Percentiles rank a stretch among this genome's conserved stretches.
These are phyloP conservation scores for Siniperca chuatsi DNA, from an alignment of 2,113 vertebrate species.

Conservation along the genomic window DNA sequence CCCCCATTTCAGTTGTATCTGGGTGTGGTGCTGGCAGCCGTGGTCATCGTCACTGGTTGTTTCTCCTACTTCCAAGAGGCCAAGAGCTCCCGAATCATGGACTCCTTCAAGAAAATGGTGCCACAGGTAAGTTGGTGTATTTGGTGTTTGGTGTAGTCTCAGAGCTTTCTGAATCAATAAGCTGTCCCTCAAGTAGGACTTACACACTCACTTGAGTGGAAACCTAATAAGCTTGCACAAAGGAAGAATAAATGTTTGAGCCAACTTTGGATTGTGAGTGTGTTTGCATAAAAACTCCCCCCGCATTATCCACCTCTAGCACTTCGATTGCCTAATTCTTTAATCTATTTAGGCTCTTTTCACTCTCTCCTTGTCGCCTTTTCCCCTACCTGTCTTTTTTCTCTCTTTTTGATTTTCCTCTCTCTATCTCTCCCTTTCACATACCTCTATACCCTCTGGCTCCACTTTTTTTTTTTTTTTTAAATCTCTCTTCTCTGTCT, in stretches of 20 bases:
- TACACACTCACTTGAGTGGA: conserved; percentile 66
- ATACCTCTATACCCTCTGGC: conserved; percentile 50
- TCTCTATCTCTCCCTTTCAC: conserved; percentile 60
- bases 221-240: conserved; percentile 73
- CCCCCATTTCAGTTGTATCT: conserved; percentile 85
- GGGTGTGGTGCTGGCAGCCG: conserved; percentile 89
- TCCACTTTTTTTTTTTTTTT: conserved; percentile 29
- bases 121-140: conserved; percentile 86
- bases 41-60: conserved; percentile 91
- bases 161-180: conserved; percentile 66
- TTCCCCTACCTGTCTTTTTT: conserved; percentile 47
- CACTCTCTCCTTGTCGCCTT: conserved; percentile 30
- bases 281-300: conserved; percentile 75
- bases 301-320: conserved; percentile 63
- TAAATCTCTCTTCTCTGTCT: conserved; percentile 23
- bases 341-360: conserved; percentile 73
- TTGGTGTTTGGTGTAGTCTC: conserved; percentile 45
- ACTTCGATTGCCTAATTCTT: conserved; percentile 74
- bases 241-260: conserved; percentile 72
- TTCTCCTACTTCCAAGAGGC: conserved; percentile 95
- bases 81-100: conserved; percentile 95
- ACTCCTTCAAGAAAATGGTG: conserved; percentile 96
- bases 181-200: conserved; percentile 67
- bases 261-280: conserved; percentile 68
- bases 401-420: not conserved